A percentile compares a stretch with the other conserved stretches of the same genome.
phyloP scores from a whole-genome alignment of 2,113 vertebrate genomes.

The Hiodon tergisus region DNA sequence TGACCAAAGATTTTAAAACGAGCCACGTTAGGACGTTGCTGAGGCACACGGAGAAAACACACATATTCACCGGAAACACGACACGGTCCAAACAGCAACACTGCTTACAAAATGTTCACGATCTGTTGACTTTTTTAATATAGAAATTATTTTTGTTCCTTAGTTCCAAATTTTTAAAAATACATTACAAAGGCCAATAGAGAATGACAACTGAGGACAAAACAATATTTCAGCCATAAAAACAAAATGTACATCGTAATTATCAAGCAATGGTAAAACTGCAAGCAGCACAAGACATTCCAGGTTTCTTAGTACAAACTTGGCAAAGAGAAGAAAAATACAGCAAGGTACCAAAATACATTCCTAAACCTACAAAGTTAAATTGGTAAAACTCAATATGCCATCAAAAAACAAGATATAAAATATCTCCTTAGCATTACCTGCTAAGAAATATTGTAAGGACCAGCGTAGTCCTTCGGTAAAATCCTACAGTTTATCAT shows the following conservation, averaged over 20 bases:
- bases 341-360: conserved; percentile 13
- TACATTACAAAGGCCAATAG: neutral
- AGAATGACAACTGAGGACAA: neutral
- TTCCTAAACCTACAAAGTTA: neutral
- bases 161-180: neutral
- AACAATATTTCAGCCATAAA: conserved; percentile 4
- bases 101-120: conserved; percentile 3
- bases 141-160: neutral
- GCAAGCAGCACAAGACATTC: conserved; percentile 4
- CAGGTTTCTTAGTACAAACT: conserved; percentile 3
- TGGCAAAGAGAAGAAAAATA: conserved; percentile 1
- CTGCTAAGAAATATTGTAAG: neutral
- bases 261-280: conserved; percentile 7
- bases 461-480: too few relatives aligned
- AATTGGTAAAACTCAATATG: neutral
- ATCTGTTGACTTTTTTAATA: neutral
- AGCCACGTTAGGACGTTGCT: too few relatives aligned
- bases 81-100: neutral
- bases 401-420: neutral
- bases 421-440: neutral
- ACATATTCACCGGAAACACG: neutral
- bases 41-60: neutral
- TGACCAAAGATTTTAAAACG: too few relatives aligned
- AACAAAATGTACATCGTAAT: conserved; percentile 2
- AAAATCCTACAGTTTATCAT: neutral